Base-by-base conservation (phyloP, 2,797 vertebrate genomes). In the Gambusia yucatana region DNA sequence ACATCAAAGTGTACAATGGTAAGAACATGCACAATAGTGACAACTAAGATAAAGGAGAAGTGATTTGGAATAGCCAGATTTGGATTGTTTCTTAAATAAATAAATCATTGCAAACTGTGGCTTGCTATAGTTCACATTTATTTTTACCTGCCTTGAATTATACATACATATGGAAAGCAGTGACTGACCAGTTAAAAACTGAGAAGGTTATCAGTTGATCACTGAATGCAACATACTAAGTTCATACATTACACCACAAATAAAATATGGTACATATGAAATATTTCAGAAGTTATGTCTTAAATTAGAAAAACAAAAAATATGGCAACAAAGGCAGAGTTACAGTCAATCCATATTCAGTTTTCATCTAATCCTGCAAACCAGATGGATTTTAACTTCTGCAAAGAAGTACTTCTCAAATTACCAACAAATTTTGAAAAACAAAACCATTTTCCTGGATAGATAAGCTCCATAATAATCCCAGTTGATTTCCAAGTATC, bases 401-500 rank as follows among this genome's bases (percentile, higher is more conserved):
- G 72, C 82, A 82, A 86, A 92, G 87, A 82, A 88, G 55, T 88
- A 91, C 88, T 89, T 81, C 90, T 92, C 86, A 91, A 93, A 91
- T 94, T 87, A 91, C 88, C 88, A 93, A 86, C 86, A 88, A 88
- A 87, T 91, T 87, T 84, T 69, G 43, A 79, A 84, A 85, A 90
- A 77, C 76, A 87, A 93, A 94, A 89, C 89, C 84, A 93, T 94
- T 89, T 88, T 89, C 79, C 81, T 77, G 81, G 87, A 94, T 94
- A 94, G 94, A 93, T 96, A 95, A 95, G 89, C 90, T 92, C 92
- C 93, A 94, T 95, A 95, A 96, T 95, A 96, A 95, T 93, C 90
- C 92, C 76, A 86, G 80, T 88, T 88, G 88, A 90, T 95, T 93
- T 94, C 94, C 85, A 88, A 95, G 94, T 96, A 95, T 95, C 94